Base-by-base conservation (phyloP, 2,797 vertebrate genomes). In the Vultur gryphus region DNA sequence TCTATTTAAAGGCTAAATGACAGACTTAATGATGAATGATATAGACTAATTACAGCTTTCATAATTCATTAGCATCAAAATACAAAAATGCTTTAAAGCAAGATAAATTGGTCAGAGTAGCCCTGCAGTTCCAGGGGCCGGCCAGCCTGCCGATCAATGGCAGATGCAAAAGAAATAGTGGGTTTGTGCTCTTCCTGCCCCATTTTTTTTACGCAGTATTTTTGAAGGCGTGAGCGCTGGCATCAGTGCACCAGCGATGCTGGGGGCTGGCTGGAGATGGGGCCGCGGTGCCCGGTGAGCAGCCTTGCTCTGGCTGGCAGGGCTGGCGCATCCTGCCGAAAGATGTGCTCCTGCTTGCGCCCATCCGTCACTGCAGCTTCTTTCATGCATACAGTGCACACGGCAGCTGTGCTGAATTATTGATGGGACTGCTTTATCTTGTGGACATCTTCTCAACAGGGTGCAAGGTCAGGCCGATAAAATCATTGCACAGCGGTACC, bases 21-120 rank as follows among this genome's bases (percentile, higher is more conserved):
- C 76, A 85, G 73, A 21, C 35, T 87, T 80, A 72, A 72, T 65
- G 94, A 76, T n/a, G 87, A 94, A 54, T 14, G 39, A 86, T 84
- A 37, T 9, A 54, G 46, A 64, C 65, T 95, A 93, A 95, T 94
- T 89, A 86, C 83, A 65, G 85, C 64, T 71, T 92, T 91, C 82
- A 54, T 84, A 85, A 88, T 52, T 93, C 87, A 93, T 95, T 84
- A 95, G 35, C 84, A 78, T 93, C 84, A 54, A 72, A 90, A 44
- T 6, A 37, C 61, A 20, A 19, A 55, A 44, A 12, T 1, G 25
- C 26, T 92, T 54, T 48, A 39, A 35, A 59, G 59, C 11, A 37
- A 28, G 54, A 41, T 7, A 5, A 48, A 55, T 10, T 2, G 77
- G 78, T 24, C 62, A 64, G 58, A 2, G 14, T 10, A 46, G 58